A percentile compares a stretch with the other conserved stretches of the same genome.
Evolutionary conservation across 2,797 vertebrate genomes (phyloP).

Genomic region (Gouania willdenowi): DNA sequence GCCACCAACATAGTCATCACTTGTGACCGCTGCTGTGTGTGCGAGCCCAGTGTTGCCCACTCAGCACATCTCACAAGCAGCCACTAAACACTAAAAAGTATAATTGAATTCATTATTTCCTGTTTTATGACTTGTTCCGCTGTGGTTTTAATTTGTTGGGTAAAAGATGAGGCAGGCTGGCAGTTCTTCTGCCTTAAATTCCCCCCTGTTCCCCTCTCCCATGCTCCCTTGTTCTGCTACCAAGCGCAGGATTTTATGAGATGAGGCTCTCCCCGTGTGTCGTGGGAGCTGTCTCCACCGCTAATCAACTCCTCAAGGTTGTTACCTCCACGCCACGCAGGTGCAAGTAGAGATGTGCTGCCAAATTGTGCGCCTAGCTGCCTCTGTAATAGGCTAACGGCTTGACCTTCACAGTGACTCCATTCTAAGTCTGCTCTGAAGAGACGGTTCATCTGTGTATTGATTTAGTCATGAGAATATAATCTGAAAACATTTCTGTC

Average conservation of each 20-base stretch:
- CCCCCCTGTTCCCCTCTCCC: conserved; percentile 58
- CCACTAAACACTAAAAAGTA: conserved; percentile 77
- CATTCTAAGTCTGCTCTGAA: conserved; percentile 55
- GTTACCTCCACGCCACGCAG: conserved; percentile 47
- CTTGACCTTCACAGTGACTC: conserved; percentile 69
- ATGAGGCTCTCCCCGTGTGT: conserved; percentile 64
- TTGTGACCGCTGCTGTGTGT: conserved; percentile 55
- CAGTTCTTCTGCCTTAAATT: conserved; percentile 62
- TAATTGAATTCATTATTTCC: conserved; percentile 83
- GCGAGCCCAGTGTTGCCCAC: conserved; percentile 62
- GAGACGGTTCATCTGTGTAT: conserved; percentile 64
- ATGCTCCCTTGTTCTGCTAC: conserved; percentile 54
- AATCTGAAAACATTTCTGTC: conserved; percentile 73
- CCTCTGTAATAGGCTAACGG: conserved; percentile 61
- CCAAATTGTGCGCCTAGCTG: conserved; percentile 55
- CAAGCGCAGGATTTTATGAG: conserved; percentile 67
- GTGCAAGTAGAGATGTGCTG: conserved; percentile 46
- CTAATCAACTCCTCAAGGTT: conserved; percentile 79
- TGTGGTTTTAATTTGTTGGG: conserved; percentile 78
- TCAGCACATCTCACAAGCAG: conserved; percentile 74
- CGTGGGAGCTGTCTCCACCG: conserved; percentile 65
- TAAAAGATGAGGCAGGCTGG: conserved; percentile 74
- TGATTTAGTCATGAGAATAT: conserved; percentile 74
- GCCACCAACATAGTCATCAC: conserved; percentile 63
- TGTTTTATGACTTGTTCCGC: conserved; percentile 78